Base-by-base conservation (phyloP, 2,888 invertebrate genomes). In the Hydrotaea cyrtoneurina region DNA sequence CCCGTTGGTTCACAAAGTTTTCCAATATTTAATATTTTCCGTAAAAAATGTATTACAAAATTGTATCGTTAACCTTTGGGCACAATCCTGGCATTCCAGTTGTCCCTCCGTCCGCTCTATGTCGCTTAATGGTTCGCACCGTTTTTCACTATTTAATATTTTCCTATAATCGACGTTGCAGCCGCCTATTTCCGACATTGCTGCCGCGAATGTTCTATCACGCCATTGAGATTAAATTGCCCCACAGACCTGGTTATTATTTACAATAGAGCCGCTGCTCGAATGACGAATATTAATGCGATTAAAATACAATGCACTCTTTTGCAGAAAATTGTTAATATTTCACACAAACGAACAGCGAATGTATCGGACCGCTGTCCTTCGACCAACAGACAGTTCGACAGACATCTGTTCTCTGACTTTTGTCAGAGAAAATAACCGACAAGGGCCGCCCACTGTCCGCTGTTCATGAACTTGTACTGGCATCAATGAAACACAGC, bases 271-370 rank as follows among this genome's bases (percentile, higher is more conserved):
- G 11, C 31, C n/a, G 5, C 36, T 7, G 31, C 50, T 36, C 4
- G 31, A 31, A n/a, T 0, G 10, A 31, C 31, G 31, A 31, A 31
- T 31, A 62, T 62, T 62, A 62, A 62, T 62, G 31, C 62, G 36
- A 15, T 62, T 62, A 62, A 62, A 31, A 62, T 62, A 62, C 62
- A 31, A 62, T 62, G 36, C 36, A 62, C 62, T 36, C 13, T 21
- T n/a, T 31, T 31, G 21, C n/a, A n/a, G 1, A 62, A 62, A 62
- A 31, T 62, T 23, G 7, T 17, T 23, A 31, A 31, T 62, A 31
- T 5, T 43, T n/a, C n/a, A 62, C 31, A n/a, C 31, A 7, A 62
- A 8, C 59, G 13, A 15, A 26, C 21, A n/a, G n/a, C n/a, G n/a
- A n/a, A n/a, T n/a, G n/a, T 11, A 59, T 1, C 21, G 23, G 1